These are phyloP conservation scores for Amphiprion clarkii DNA, from an alignment of 2,797 vertebrate species.

Conservation along the genomic window DNA sequence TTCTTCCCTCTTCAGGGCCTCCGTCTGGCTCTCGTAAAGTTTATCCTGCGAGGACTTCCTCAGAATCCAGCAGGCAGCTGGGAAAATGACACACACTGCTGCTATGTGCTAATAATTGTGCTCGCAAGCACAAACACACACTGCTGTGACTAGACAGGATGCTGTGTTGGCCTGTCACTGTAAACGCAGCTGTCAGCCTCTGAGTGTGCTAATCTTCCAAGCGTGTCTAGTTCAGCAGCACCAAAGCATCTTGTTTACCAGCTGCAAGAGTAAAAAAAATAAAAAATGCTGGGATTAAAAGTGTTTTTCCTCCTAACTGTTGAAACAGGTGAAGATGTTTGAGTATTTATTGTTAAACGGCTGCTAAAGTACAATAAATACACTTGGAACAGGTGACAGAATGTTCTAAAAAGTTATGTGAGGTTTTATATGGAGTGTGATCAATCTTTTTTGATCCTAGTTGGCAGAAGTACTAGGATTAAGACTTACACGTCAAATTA, in stretches of 20 bases:
- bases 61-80: slow-evolving; percentile 58
- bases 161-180: slow-evolving; percentile 38
- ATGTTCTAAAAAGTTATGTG: no score
- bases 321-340: background rate
- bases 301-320: background rate
- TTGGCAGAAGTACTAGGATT: background rate
- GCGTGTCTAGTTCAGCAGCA: slow-evolving; percentile 23
- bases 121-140: background rate
- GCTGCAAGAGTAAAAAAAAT: slow-evolving; percentile 15
- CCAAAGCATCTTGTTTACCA: slow-evolving; percentile 49
- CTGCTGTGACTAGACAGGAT: slow-evolving; percentile 48
- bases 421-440: background rate
- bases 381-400: no score
- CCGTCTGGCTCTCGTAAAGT: slow-evolving; percentile 44
- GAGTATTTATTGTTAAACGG: background rate
- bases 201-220: slow-evolving; percentile 36
- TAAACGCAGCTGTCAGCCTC: slow-evolving; percentile 58
- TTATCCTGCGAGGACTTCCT: slow-evolving; percentile 57
- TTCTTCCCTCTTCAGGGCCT: slow-evolving; percentile 12
- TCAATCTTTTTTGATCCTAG: no score
- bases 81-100: slow-evolving; percentile 49
- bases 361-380: no score
- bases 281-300: background rate
- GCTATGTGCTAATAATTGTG: slow-evolving; percentile 37
- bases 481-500: background rate